Percentiles rank a stretch among this genome's conserved stretches.
phyloP scores from a whole-genome alignment of 2,113 vertebrate genomes.

The Mobula birostris region DNA sequence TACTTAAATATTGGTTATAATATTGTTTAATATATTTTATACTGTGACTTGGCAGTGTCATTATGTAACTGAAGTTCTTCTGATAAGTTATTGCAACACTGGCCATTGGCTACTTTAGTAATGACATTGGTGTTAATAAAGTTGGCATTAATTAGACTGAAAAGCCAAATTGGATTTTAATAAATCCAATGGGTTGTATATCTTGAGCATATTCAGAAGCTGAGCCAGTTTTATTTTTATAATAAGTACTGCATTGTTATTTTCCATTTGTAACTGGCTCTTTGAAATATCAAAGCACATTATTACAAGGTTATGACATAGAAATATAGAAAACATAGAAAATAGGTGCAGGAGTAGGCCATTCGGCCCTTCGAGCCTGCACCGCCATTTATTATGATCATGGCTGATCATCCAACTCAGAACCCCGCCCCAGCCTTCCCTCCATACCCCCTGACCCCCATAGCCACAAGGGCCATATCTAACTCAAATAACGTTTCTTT shows the following conservation, averaged over 20 bases:
- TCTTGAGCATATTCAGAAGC: background rate
- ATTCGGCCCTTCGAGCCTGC: too few relatives aligned
- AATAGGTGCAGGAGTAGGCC: too few relatives aligned
- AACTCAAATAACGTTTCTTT: background rate
- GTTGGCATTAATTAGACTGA: background rate
- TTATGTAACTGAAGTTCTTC: background rate
- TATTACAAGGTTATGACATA: background rate
- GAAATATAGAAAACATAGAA: too few relatives aligned
- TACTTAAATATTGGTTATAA: background rate
- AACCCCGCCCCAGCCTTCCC: too few relatives aligned
- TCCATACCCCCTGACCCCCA: too few relatives aligned
- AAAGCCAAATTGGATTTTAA: background rate
- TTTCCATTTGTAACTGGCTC: background rate
- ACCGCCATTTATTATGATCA: too few relatives aligned
- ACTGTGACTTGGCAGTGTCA: too few relatives aligned
- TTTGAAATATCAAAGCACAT: background rate
- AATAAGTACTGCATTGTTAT: background rate
- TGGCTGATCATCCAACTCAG: too few relatives aligned
- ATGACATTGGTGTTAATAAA: background rate
- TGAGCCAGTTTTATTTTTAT: background rate
- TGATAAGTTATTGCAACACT: background rate
- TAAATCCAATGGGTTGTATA: background rate
- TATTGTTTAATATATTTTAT: background rate
- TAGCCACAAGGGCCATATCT: too few relatives aligned
- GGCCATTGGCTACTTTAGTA: background rate